Conservation (phyloP, 2,113 vertebrate species). For the Daubentonia madagascariensis region DNA sequence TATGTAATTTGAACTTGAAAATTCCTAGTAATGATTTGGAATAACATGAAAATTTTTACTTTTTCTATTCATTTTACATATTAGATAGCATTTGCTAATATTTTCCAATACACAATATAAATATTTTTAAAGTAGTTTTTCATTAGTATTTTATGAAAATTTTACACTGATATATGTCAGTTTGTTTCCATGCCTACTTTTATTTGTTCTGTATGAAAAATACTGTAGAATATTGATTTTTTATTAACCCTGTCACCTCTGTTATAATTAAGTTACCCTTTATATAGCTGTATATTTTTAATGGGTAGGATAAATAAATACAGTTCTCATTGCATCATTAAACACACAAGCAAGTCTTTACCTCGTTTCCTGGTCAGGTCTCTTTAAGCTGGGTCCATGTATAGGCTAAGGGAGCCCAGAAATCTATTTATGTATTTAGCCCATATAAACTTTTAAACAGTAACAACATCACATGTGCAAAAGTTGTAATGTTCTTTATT, state of each 20-base stretch:
- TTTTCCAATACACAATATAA: neutral
- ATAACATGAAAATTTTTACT: neutral
- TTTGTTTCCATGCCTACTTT: neutral
- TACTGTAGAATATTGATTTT: neutral
- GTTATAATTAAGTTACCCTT: neutral
- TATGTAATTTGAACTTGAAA: conserved; percentile 1
- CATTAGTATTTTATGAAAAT: neutral
- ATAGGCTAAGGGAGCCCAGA: neutral
- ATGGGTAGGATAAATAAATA: neutral
- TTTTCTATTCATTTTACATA: neutral
- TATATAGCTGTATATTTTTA: neutral
- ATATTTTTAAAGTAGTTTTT: neutral
- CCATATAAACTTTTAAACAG: neutral
- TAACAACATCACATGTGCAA: neutral
- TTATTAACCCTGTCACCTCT: neutral
- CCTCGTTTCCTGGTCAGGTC: neutral
- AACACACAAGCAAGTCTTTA: neutral
- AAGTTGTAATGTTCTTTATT: neutral
- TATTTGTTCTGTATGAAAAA: neutral
- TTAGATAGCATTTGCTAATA: neutral
- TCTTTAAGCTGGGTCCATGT: neutral
- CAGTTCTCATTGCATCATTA: neutral
- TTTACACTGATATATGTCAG: neutral
- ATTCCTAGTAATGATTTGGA: neutral
- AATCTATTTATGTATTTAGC: neutral